These are phyloP conservation scores for Cataglyphis altisquamis DNA, from an alignment of 2,888 invertebrate genomes.

Conservation along the genomic window DNA sequence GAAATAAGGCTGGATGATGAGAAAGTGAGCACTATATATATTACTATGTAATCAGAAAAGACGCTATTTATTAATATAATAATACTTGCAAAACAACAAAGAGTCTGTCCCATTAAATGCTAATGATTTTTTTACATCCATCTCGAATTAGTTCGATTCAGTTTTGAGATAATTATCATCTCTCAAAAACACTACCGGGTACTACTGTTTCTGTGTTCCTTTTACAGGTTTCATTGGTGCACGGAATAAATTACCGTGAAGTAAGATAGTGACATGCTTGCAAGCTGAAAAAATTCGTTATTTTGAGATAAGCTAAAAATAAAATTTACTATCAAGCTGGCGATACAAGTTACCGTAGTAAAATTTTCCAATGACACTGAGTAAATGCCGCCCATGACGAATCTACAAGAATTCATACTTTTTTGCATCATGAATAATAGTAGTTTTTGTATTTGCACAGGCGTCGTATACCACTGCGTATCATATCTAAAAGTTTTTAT, in stretches of 20 bases:
- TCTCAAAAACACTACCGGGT: not conserved
- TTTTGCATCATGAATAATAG: conserved; percentile 46
- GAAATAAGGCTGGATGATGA: not conserved
- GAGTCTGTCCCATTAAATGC: not conserved
- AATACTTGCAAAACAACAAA: not conserved
- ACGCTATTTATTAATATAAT: conserved; percentile 29
- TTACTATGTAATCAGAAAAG: not conserved
- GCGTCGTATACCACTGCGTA: conserved; percentile 39
- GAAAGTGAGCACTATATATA: not conserved
- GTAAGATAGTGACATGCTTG: conserved; percentile 40
- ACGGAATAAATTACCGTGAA: conserved; percentile 48
- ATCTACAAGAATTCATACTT: conserved; percentile 24
- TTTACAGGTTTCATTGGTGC: conserved; percentile 19
- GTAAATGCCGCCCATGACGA: conserved; percentile 30
- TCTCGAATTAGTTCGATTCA: not conserved
- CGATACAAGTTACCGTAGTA: conserved; percentile 45
- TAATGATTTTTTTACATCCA: not conserved
- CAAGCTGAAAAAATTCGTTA: conserved; percentile 34
- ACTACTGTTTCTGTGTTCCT: not conserved
- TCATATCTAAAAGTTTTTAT: conserved; percentile 40
- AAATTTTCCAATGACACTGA: conserved; percentile 44
- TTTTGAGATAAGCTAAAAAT: not conserved
- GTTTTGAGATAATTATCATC: not conserved
- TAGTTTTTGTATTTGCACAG: conserved; percentile 45
- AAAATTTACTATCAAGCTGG: not conserved